phyloP scores from a whole-genome alignment of 2,797 vertebrate species.

The Notamacropus eugenii region DNA sequence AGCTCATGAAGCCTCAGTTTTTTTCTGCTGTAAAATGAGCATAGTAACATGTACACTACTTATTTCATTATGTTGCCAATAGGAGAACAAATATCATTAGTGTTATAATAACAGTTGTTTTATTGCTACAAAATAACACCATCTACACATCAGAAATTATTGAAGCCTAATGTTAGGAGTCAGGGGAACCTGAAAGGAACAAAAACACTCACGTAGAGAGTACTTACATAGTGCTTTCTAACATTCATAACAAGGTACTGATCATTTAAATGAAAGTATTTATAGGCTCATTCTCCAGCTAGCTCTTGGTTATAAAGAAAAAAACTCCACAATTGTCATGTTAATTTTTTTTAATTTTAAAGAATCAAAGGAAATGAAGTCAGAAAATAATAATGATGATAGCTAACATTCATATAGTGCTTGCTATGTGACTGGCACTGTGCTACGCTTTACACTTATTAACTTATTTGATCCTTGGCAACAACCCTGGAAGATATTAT shows the following conservation, averaged over 20 bases:
- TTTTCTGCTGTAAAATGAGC: not conserved
- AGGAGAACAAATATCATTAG: not conserved
- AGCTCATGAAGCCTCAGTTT: not conserved
- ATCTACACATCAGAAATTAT: not conserved
- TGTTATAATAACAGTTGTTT: not conserved
- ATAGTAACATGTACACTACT: not conserved
- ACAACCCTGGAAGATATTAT: not conserved
- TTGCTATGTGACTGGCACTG: not conserved
- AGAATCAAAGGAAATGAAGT: not conserved
- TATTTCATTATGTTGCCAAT: not conserved
- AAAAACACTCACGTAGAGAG: not conserved
- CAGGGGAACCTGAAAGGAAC: not conserved
- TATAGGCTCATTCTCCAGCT: not conserved
- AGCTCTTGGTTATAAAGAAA: slow-evolving; percentile 17
- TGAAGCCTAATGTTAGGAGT: not conserved
- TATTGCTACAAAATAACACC: not conserved
- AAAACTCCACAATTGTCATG: slow-evolving; percentile 25
- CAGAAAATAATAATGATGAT: not conserved
- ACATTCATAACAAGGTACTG: not conserved
- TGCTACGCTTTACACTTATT: not conserved
- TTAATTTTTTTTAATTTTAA: not conserved
- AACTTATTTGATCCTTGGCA: not conserved
- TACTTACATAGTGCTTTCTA: not conserved
- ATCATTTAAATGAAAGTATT: slow-evolving; percentile 54
- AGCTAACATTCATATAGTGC: not conserved